Percentiles rank a stretch among this genome's conserved stretches.
phyloP scores from a whole-genome alignment of 1,140 invertebrate species.

The Calliopsis andreniformis region DNA sequence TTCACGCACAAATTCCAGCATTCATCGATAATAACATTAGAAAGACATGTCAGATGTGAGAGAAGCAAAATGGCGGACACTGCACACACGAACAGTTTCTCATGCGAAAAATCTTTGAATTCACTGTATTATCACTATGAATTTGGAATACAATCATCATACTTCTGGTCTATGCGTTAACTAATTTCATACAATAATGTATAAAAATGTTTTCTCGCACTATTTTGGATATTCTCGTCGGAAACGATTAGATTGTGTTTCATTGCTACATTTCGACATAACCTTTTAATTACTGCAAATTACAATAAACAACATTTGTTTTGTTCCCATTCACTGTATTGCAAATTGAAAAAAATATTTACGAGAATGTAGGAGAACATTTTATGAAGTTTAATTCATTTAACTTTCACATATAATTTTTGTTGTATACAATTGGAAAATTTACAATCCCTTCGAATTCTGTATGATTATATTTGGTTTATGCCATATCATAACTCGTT shows the following conservation, averaged over 20 bases:
- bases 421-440: neutral
- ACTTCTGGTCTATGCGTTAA: conserved; percentile 8
- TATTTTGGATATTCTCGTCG: neutral
- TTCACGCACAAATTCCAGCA: conserved; percentile 65
- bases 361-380: neutral
- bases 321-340: neutral
- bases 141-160: conserved; percentile 26
- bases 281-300: conserved; percentile 34
- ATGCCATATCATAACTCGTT: neutral
- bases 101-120: conserved; percentile 59
- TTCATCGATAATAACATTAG: conserved; percentile 79
- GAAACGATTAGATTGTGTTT: conserved; percentile 1
- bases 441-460: neutral
- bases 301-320: conserved; percentile 11
- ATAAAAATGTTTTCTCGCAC: conserved; percentile 3
- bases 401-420: neutral
- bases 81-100: conserved; percentile 54
- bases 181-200: conserved; percentile 29
- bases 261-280: conserved; percentile 42
- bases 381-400: neutral
- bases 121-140: conserved; percentile 24
- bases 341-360: neutral
- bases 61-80: conserved; percentile 71
- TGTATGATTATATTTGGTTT: neutral
- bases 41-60: conserved; percentile 77